Percentiles rank a stretch among this genome's conserved stretches.
Conservation (phyloP, 2,797 vertebrate species). For the Bovichtus diacanthus region DNA sequence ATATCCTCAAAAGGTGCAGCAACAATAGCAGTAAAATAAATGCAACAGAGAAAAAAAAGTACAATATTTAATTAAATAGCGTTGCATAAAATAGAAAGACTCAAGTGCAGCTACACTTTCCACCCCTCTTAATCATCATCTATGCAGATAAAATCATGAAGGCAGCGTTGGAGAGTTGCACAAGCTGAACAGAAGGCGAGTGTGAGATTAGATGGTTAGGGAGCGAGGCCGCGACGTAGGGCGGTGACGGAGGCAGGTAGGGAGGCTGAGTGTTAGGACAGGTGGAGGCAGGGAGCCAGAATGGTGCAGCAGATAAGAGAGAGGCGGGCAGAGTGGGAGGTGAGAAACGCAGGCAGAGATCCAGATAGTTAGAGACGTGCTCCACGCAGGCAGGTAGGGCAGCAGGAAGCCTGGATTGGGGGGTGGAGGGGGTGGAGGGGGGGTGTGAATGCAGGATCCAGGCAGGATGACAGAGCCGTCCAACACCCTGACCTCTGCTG, state of each 20-base stretch:
- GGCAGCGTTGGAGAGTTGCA: conserved; percentile 5
- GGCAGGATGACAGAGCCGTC: conserved; percentile 48
- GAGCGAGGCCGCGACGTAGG: conserved; percentile 24
- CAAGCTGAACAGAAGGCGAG: conserved; percentile 27
- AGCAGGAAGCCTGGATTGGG: conserved; percentile 34
- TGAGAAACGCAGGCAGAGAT: conserved; percentile 56
- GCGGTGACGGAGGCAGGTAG: conserved; percentile 23
- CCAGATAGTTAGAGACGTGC: conserved; percentile 55
- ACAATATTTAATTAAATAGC: background rate
- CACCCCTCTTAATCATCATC: background rate
- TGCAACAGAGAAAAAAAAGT: background rate
- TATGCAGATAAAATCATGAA: background rate
- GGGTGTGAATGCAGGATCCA: conserved; percentile 26
- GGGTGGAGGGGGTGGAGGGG: too few species aligned
- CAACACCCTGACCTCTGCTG: conserved; percentile 73
- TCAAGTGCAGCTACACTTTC: background rate
- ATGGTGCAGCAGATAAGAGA: conserved; percentile 50
- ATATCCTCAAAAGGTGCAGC: background rate
- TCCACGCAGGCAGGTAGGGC: conserved; percentile 61
- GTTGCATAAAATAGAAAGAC: background rate
- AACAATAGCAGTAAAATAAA: background rate
- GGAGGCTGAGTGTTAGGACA: conserved; percentile 43
- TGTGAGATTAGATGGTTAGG: conserved; percentile 30
- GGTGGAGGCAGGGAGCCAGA: conserved; percentile 59
- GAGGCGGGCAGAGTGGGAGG: conserved; percentile 50